These are phyloP conservation scores for Ips typographus DNA, from an alignment of 1,140 invertebrate species.

Conservation along the genomic window DNA sequence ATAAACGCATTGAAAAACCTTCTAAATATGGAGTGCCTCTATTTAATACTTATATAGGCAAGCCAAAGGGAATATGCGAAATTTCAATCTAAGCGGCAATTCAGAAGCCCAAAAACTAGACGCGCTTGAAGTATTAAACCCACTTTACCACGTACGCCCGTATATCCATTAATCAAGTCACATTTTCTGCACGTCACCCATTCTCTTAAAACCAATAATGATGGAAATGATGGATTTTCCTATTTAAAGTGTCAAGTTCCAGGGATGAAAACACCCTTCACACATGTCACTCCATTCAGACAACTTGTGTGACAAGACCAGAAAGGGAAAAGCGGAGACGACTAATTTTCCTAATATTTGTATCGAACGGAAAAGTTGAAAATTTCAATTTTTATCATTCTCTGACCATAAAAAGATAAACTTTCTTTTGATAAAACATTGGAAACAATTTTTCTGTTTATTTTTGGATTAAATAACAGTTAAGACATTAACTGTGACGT, in stretches of 20 bases:
- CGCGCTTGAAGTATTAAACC: constrained; percentile 3
- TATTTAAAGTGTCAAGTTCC: constrained; percentile 9
- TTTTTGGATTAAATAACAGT: too few relatives aligned
- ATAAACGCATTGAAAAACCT: too few relatives aligned
- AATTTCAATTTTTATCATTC: too few relatives aligned
- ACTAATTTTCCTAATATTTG: neutral
- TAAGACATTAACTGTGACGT: too few relatives aligned
- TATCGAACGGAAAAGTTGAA: too few relatives aligned
- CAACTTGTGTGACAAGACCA: neutral
- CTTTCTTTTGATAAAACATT: too few relatives aligned
- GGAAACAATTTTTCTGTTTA: too few relatives aligned
- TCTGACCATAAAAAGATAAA: too few relatives aligned
- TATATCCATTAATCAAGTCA: constrained; percentile 9
- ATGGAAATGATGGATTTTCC: constrained; percentile 19
- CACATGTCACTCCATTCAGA: constrained; percentile 4
- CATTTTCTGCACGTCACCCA: constrained; percentile 13
- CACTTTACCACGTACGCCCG: constrained; percentile 1
- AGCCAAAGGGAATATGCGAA: too few relatives aligned
- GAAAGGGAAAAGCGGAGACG: constrained; percentile 4
- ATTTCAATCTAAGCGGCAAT: too few relatives aligned
- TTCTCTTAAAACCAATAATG: constrained; percentile 18
- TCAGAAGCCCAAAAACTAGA: neutral
- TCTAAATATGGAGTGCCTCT: too few relatives aligned
- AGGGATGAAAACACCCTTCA: neutral
- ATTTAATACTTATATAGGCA: too few relatives aligned